Evolutionary conservation across 2,797 vertebrate species (phyloP), one percentile per base, ranked within the genome.

Genomic region (Arremon brunneinucha): DNA sequence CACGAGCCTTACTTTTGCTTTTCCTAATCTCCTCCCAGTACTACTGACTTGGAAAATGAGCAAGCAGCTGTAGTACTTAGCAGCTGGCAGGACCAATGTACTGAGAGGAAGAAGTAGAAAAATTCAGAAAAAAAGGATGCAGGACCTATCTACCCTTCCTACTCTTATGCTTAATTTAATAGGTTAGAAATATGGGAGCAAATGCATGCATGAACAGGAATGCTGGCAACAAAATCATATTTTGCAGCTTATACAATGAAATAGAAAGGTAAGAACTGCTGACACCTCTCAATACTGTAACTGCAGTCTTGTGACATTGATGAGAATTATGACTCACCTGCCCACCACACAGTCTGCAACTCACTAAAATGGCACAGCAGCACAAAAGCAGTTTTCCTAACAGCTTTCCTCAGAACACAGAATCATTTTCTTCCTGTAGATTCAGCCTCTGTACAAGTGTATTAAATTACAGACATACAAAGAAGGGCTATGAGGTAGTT

Each of bases 361-460:
- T 68, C 65, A 46, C 67, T 65, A 76, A 91, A 93, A 89, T 8
- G 37, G 63, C 63, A 92, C 32, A 80, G 28, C 34, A 67, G 35
- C 49, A 92, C 56, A 89, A 84, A 80, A 84, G 69, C 50, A 71
- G 59, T 81, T 94, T 95, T 88, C 83, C 52, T 84, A 96, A 65
- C 26, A 76, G 86, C 53, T 55, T 93, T 65, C 59, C 72, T 78
- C 62, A 81, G 43, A 86, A 88, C 52, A 72, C 57, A 26, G 56
- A 76, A 62, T n/a, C 1, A 4, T 35, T 62, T 81, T 50, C 71
- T 77, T 69, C 26, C 83, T 79, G 44, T 72, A 89, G 68, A 92
- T 85, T 30, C 64, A 77, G 75, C 24, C 78, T 79, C 59, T 84
- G 39, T 65, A 88, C 55, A 91, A 83, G 43, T 56, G 22, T 79